A percentile compares a stretch with the other conserved stretches of the same genome.
Conservation (phyloP, 2,797 vertebrate genomes). For the Sciaenops ocellatus region DNA sequence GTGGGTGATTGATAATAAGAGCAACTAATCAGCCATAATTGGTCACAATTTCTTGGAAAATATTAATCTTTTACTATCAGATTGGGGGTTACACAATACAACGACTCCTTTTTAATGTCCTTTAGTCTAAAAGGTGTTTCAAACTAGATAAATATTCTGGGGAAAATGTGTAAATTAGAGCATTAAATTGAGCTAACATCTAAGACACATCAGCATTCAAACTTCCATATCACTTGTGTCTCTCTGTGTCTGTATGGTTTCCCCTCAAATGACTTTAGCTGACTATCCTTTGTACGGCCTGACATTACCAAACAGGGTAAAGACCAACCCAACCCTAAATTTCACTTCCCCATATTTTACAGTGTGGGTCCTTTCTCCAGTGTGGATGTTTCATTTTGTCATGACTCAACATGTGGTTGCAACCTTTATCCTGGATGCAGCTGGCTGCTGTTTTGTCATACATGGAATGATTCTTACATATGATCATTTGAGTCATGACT, state of each 20-base stretch:
- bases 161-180: neutral
- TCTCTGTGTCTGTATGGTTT: neutral
- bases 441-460: slow-evolving; percentile 36
- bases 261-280: slow-evolving; percentile 5
- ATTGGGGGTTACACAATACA: neutral
- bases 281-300: neutral
- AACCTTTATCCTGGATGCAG: slow-evolving; percentile 24
- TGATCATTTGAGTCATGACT: slow-evolving; percentile 58
- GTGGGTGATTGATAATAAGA: too few species aligned
- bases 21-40: neutral
- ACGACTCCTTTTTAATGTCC: neutral
- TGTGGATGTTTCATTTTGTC: slow-evolving; percentile 35
- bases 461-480: neutral
- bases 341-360: slow-evolving; percentile 43
- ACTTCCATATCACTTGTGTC: neutral
- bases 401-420: slow-evolving; percentile 64
- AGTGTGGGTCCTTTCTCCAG: slow-evolving; percentile 25
- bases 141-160: neutral
- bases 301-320: slow-evolving; percentile 31
- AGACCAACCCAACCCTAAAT: slow-evolving; percentile 14
- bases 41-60: neutral
- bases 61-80: neutral
- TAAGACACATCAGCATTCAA: neutral
- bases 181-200: neutral
- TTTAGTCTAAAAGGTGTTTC: neutral